A percentile compares a stretch with the other conserved stretches of the same genome.
Evolutionary conservation across 2,888 invertebrate species (phyloP).

Genomic region (Spisula solida): DNA sequence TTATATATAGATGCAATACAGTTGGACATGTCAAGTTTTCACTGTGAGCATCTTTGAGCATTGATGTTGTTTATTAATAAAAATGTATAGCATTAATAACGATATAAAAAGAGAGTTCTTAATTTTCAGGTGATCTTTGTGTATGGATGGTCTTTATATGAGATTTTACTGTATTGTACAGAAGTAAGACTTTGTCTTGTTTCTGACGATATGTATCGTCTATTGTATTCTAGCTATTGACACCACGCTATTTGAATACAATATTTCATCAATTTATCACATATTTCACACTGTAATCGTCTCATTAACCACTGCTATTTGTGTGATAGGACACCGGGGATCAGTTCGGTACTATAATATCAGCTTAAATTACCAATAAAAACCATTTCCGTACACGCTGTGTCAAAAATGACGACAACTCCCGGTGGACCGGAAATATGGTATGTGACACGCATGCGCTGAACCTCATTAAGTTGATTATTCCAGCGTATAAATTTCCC

Average conservation of each 20-base stretch:
- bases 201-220: not conserved
- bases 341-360: not conserved
- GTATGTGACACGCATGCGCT: not conserved
- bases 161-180: too few species aligned
- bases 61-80: too few species aligned
- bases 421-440: conserved; percentile 7
- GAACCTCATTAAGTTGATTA: not conserved
- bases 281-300: not conserved
- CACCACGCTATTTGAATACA: not conserved
- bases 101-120: too few species aligned
- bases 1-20: too few species aligned
- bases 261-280: conserved; percentile 14
- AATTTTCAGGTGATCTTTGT: too few species aligned
- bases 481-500: not conserved
- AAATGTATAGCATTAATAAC: too few species aligned
- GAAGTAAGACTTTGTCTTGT: not conserved
- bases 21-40: too few species aligned
- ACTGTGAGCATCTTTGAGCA: too few species aligned
- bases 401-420: not conserved
- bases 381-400: not conserved
- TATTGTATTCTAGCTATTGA: not conserved
- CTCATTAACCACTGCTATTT: not conserved
- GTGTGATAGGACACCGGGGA: conserved; percentile 2
- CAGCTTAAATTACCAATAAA: not conserved
- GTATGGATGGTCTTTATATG: too few species aligned